Evolutionary conservation across 2,113 vertebrate species (phyloP), one percentile per base, ranked within the genome.

Genomic region (Holacanthus passer): DNA sequence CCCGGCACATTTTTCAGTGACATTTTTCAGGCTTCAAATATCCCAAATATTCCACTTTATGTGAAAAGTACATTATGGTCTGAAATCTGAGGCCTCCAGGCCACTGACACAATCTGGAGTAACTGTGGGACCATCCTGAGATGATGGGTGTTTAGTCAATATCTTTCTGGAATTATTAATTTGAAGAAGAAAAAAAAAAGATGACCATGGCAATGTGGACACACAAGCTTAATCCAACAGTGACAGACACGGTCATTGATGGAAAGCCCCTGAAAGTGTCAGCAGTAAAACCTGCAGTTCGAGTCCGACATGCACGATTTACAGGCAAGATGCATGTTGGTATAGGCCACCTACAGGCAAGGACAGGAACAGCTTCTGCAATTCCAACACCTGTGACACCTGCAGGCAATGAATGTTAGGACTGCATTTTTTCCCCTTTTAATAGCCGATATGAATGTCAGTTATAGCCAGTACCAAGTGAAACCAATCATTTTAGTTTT

Each of bases 11-110:
- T 64, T 67, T 55, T 64, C 55, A 67, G 60, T 37, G 22, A 56
- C 55, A 58, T 81, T n/a, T n/a, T n/a, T 79, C 67, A 73, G 66
- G 70, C 35, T 71, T 77, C 66, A 79, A 29, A 72, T 48, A 58
- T 79, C 37, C 32, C 22, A n/a, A n/a, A n/a, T n/a, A 19, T 35
- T 66, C 12, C 55, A 24, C 59, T 63, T 53, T 4, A 64, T 43
- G 13, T 69, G 47, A 73, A 65, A 59, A 35, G 37, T 19, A 63
- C 66, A 58, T 58, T 62, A 11, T 81, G 53, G 47, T 41, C 67
- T 43, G 10, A 75, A 67, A 68, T 72, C 39, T 43, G 35, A 47
- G 56, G 39, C 41, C 74, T 58, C 66, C 24, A 8, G 43, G 27
- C 32, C 32, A 59, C 58, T 78, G 45, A 67, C 67, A 81, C 67